Evolutionary conservation across 2,113 vertebrate genomes (phyloP).

Genomic region (Pedionomus torquatus): DNA sequence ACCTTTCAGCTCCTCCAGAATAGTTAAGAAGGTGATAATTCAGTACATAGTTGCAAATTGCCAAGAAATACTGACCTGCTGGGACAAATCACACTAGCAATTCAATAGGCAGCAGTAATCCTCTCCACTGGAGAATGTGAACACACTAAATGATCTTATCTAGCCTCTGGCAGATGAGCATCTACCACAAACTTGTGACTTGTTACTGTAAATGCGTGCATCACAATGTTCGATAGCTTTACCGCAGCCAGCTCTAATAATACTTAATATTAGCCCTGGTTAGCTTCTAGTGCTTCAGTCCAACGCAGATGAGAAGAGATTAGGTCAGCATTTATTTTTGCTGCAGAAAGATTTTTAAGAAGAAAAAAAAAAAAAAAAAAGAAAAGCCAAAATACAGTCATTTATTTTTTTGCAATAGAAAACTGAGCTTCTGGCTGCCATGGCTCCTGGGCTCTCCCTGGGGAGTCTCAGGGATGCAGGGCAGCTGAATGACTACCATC

Average conservation of each 20-base stretch:
- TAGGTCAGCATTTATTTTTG: neutral
- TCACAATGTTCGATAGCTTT: neutral
- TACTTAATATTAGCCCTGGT: neutral
- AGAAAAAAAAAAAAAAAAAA: too few species aligned
- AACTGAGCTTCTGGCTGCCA: neutral
- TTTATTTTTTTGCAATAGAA: neutral
- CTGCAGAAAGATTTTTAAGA: neutral
- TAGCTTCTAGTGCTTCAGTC: neutral
- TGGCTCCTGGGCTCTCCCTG: neutral
- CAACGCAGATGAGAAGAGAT: neutral
- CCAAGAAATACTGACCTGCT: neutral
- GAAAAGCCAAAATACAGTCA: neutral
- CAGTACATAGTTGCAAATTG: neutral
- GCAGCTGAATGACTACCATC: neutral
- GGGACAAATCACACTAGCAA: neutral
- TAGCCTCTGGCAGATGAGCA: neutral
- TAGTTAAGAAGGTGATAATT: neutral
- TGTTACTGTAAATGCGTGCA: neutral
- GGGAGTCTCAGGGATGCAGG: neutral
- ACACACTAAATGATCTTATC: neutral
- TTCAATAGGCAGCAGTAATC: neutral
- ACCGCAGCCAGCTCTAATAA: neutral
- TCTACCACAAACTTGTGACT: neutral
- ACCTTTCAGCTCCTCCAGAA: neutral
- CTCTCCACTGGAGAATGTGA: neutral